Conservation (phyloP, 2,888 invertebrate genomes). For the Cheilosia pagana region DNA sequence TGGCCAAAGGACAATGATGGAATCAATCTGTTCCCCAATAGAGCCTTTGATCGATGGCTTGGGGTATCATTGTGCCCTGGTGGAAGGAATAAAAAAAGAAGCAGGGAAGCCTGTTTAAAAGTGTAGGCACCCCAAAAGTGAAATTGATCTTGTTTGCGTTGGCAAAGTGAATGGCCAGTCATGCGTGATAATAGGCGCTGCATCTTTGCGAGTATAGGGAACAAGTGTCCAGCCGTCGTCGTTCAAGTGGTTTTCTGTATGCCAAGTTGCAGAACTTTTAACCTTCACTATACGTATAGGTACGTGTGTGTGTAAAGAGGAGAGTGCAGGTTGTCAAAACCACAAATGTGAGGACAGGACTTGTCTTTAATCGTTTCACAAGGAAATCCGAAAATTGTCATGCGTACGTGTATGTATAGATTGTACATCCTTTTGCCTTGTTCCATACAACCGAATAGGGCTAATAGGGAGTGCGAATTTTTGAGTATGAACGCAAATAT, state of each 20-base stretch:
- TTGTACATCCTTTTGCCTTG: slow-evolving; percentile 65
- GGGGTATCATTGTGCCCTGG: slow-evolving; percentile 45
- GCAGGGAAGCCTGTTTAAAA: slow-evolving; percentile 66
- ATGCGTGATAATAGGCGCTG: slow-evolving; percentile 69
- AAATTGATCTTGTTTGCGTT: slow-evolving; percentile 66
- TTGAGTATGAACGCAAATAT: slow-evolving; percentile 56
- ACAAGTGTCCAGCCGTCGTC: slow-evolving; percentile 65
- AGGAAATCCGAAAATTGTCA: slow-evolving; percentile 71
- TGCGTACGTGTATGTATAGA: slow-evolving; percentile 39
- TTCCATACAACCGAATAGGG: slow-evolving; percentile 35
- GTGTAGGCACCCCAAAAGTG: slow-evolving; percentile 70
- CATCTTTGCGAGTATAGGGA: slow-evolving; percentile 47
- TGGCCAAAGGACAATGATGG: slow-evolving; percentile 60
- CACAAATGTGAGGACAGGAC: slow-evolving; percentile 68
- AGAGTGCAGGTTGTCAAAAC: slow-evolving; percentile 62
- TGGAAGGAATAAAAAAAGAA: slow-evolving; percentile 25
- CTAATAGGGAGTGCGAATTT: slow-evolving; percentile 55
- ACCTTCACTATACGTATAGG: slow-evolving; percentile 38
- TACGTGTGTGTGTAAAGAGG: neutral
- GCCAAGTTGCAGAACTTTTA: slow-evolving; percentile 65
- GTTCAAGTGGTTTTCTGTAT: slow-evolving; percentile 47
- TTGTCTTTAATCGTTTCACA: slow-evolving; percentile 63
- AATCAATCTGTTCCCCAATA: slow-evolving; percentile 65
- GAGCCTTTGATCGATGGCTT: slow-evolving; percentile 48
- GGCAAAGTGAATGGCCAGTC: slow-evolving; percentile 62